Base-by-base conservation (phyloP, 1,140 invertebrate genomes). In the Leptoteleia sp. region DNA sequence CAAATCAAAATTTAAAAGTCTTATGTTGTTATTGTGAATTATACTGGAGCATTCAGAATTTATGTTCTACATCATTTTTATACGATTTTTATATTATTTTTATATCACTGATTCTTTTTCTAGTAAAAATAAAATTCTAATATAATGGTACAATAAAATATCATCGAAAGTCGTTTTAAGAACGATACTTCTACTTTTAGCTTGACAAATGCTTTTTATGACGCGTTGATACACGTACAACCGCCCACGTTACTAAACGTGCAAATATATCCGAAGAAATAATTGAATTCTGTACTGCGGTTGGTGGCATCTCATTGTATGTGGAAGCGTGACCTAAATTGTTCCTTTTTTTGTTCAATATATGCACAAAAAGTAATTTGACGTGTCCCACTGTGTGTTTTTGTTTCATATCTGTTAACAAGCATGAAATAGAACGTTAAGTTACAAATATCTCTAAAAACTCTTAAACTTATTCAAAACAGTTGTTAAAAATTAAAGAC, bases 301-400 rank as follows among this genome's bases (percentile, higher is more conserved):
- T 48, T 55, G 25, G 61, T 54, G 47, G 29, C 57, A 35, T 47
- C 54, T 52, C 47, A 70, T 76, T 70, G 48, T 76, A 25, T 40
- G 37, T 76, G 35, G 64, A 76, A 55, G 31, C 43, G 35, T 70
- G 73, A 68, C 73, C 64, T 43, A 68, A 76, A 76, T 76, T 47
- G 47, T 38, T 70, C 59, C 45, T 76, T 57, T 52, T 64, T 68
- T 17, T 47, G 35, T 40, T 59, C 22, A 55, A 48, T 8, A 19
- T 19, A 38, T 42, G 7, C 16, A 50, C 59, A 42, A 62, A 62
- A 75, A 59, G 17, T 54, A 42, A 59, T 35, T 75, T 73, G 47
- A 71, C 59, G 27, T 61, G 47, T 67, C 47, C 16, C 9, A 48
- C 40, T 45, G 42, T 50, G 17, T 40, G 52, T 17, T 48, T 61